phyloP scores from a whole-genome alignment of 2,113 vertebrate genomes.

The Oostethus manadensis region DNA sequence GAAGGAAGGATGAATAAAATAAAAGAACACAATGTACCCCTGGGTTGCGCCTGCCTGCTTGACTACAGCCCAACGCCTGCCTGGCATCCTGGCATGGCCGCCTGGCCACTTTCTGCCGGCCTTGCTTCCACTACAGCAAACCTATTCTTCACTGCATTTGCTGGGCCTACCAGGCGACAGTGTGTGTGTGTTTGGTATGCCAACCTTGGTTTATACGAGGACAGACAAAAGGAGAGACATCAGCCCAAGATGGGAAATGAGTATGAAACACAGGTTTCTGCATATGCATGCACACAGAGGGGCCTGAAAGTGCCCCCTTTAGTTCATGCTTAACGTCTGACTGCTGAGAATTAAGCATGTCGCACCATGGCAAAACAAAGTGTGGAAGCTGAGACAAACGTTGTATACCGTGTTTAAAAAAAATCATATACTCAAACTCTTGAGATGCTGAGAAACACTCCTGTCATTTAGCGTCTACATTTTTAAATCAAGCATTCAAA shows the following conservation, averaged over 20 bases:
- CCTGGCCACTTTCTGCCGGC: conserved; percentile 33
- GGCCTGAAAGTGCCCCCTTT: no score
- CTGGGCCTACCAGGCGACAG: conserved; percentile 31
- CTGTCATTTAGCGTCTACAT: no score
- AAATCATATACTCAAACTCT: no score
- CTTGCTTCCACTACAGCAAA: conserved; percentile 40
- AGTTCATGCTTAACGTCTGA: no score
- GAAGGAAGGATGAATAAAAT: conserved; percentile 67
- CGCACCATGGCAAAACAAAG: no score
- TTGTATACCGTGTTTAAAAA: no score
- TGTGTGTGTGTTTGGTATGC: conserved; percentile 20
- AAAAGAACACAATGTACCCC: conserved; percentile 68
- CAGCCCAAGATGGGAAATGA: conserved; percentile 18
- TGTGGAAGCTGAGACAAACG: no score
- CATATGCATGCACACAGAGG: conserved; percentile 3
- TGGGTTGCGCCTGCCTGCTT: conserved; percentile 53
- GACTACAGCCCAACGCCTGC: conserved; percentile 23
- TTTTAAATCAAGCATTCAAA: no score
- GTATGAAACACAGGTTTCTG: not conserved
- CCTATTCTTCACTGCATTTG: conserved; percentile 35
- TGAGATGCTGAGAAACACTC: no score
- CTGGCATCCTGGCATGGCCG: conserved; percentile 44
- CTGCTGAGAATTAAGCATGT: no score
- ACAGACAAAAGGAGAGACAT: conserved; percentile 41
- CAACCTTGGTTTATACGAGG: conserved; percentile 56